Percentiles rank a stretch among this genome's conserved stretches.
These are phyloP conservation scores for Centruroides vittatus DNA, from an alignment of 1,140 invertebrate species.

Conservation along the genomic window DNA sequence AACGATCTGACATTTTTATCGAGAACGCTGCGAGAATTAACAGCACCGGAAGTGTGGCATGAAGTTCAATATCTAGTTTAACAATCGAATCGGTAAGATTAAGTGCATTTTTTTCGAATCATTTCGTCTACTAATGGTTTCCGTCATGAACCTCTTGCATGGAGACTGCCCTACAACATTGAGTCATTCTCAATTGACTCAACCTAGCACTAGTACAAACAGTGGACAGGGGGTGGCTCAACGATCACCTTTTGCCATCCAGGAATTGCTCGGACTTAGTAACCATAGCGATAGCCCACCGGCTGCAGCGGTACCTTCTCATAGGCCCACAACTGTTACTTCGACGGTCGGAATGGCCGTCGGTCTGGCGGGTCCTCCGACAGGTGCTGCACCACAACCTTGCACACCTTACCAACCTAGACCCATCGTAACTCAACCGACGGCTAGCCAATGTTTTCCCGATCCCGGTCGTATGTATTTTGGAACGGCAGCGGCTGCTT, in stretches of 20 bases:
- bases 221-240: conserved; percentile 29
- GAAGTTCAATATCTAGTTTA: too few relatives aligned
- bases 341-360: conserved; percentile 4
- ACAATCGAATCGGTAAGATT: too few relatives aligned
- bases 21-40: too few relatives aligned
- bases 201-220: too few relatives aligned
- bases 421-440: conserved; percentile 5
- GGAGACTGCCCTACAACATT: not conserved
- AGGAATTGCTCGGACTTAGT: conserved; percentile 69
- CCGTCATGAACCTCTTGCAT: conserved; percentile 14
- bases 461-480: conserved; percentile 25
- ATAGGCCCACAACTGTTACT: conserved; percentile 1
- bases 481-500: conserved; percentile 34
- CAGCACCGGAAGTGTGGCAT: too few relatives aligned
- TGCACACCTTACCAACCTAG: conserved; percentile 8
- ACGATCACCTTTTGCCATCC: conserved; percentile 77
- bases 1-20: too few relatives aligned
- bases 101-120: too few relatives aligned
- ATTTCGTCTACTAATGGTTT: conserved; percentile 4
- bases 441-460: conserved; percentile 25
- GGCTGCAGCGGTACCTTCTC: conserved; percentile 2
- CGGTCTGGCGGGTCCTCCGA: not conserved
- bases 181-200: too few relatives aligned
- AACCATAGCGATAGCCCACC: conserved; percentile 7
- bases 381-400: not conserved